These are phyloP conservation scores for Blastobasis lacticolella DNA, from an alignment of 2,888 invertebrate genomes.

Conservation along the genomic window DNA sequence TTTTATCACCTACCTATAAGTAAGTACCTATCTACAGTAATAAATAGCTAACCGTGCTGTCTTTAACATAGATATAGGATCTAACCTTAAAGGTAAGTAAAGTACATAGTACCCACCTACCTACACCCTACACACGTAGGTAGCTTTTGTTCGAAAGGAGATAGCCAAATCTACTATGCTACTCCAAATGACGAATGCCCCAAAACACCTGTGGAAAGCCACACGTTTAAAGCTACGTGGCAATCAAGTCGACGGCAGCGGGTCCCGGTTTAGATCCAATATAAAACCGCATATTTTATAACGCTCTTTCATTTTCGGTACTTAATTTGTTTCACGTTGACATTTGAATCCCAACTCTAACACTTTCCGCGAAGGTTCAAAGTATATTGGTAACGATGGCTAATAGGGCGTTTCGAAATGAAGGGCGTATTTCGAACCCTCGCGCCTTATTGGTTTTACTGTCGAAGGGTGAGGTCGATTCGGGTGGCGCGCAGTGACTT, in stretches of 20 bases:
- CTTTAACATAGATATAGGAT: no score
- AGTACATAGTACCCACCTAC: no score
- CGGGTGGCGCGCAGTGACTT: conserved; percentile 45
- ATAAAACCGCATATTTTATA: conserved; percentile 41
- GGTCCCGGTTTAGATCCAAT: conserved; percentile 12
- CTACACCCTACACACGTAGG: no score
- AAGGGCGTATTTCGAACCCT: conserved; percentile 45
- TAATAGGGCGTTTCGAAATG: conserved; percentile 51
- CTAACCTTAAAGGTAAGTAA: no score
- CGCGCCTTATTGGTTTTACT: conserved; percentile 68
- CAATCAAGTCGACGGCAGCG: neutral
- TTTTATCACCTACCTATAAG: no score
- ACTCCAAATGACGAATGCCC: no score
- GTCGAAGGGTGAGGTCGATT: conserved; percentile 53
- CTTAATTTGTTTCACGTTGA: conserved; percentile 27
- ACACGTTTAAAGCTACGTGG: no score
- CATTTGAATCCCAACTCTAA: conserved; percentile 22
- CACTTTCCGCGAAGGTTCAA: conserved; percentile 16
- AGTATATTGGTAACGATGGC: conserved; percentile 18
- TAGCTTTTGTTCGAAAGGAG: no score
- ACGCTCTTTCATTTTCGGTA: conserved; percentile 38
- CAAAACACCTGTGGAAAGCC: neutral
- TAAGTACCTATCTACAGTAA: no score
- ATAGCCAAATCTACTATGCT: no score
- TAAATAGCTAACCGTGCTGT: no score